Conservation (phyloP, 2,113 vertebrate species). For the Regulus satrapa region DNA sequence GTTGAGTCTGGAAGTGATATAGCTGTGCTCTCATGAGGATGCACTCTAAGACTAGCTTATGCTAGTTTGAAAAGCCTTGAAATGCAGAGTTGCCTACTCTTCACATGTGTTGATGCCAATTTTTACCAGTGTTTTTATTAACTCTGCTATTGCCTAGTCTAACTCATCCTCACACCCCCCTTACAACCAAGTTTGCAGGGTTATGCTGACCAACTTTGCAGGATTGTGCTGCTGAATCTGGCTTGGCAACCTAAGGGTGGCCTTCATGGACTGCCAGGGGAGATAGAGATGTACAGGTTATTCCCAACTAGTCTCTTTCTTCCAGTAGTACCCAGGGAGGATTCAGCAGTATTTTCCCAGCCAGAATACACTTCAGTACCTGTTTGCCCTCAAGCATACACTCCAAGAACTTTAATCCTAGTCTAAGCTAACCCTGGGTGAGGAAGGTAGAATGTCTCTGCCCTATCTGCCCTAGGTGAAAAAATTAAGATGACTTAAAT, state of each 20-base stretch:
- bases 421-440: background rate
- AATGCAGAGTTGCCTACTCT: background rate
- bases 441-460: background rate
- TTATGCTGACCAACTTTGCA: background rate
- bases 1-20: background rate
- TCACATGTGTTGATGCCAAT: background rate
- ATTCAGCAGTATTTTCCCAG: background rate
- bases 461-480: background rate
- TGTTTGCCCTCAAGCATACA: background rate
- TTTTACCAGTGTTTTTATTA: background rate
- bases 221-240: background rate
- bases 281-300: background rate
- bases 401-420: background rate
- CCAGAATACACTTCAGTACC: background rate
- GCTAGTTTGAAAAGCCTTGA: background rate
- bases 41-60: background rate
- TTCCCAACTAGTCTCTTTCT: background rate
- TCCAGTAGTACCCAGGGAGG: background rate
- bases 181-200: background rate
- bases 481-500: background rate
- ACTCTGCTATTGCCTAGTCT: background rate
- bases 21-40: background rate
- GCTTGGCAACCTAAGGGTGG: background rate
- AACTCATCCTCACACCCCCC: background rate
- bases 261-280: background rate